phyloP scores from a whole-genome alignment of 1,140 invertebrate genomes.

The Pseudomyrmex dendroicus region DNA sequence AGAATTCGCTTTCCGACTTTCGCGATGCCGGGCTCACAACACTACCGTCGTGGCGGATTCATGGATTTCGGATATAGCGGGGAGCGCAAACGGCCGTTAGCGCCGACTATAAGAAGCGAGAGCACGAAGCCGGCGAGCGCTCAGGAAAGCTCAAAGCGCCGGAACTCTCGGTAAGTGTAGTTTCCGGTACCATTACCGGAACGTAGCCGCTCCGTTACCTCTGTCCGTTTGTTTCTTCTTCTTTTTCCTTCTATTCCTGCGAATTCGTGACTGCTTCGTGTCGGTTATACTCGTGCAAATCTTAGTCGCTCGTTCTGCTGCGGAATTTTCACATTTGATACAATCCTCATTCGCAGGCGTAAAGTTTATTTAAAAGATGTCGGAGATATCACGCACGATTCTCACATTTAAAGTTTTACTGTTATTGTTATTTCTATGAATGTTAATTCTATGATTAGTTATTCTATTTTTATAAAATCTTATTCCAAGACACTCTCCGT shows the following conservation, averaged over 20 bases:
- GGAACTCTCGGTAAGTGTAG: slow-evolving; percentile 81
- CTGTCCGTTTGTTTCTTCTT: slow-evolving; percentile 70
- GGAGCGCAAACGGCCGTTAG: slow-evolving; percentile 72
- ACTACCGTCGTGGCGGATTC: slow-evolving; percentile 45
- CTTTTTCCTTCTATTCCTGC: slow-evolving; percentile 37
- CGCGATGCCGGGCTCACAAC: slow-evolving; percentile 44
- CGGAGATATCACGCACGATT: background rate
- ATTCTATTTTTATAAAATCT: too few relatives aligned
- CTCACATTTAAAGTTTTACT: background rate
- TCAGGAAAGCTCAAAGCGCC: slow-evolving; percentile 75
- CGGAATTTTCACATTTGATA: slow-evolving; percentile 15
- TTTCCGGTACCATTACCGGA: slow-evolving; percentile 81
- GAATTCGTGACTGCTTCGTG: slow-evolving; percentile 49
- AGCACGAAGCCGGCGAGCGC: slow-evolving; percentile 51
- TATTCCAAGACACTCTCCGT: too few relatives aligned
- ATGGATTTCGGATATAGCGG: slow-evolving; percentile 76
- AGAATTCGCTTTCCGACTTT: slow-evolving; percentile 51
- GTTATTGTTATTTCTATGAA: background rate
- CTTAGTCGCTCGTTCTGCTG: slow-evolving; percentile 10
- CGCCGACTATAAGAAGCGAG: slow-evolving; percentile 66
- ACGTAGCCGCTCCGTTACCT: slow-evolving; percentile 70
- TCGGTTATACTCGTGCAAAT: slow-evolving; percentile 48
- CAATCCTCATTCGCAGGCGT: background rate
- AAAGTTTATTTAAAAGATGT: background rate
- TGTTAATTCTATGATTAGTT: too few relatives aligned